These are phyloP conservation scores for Cotesia congregata DNA, from an alignment of 2,888 invertebrate species.

Conservation along the genomic window DNA sequence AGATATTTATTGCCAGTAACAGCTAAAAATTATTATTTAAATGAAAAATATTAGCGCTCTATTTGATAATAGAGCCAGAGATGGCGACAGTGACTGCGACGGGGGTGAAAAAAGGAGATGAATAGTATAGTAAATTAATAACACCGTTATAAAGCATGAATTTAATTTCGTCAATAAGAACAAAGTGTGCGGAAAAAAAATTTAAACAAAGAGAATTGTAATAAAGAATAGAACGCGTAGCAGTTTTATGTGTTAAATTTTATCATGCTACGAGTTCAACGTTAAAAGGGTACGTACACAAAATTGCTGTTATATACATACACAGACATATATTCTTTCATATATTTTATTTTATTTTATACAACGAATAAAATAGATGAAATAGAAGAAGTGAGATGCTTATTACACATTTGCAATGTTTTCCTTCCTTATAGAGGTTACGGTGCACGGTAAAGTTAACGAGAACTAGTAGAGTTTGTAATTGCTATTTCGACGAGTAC, in stretches of 20 bases:
- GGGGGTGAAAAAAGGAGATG: too few species aligned
- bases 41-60: not conserved
- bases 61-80: too few species aligned
- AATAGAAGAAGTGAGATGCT: conserved; percentile 19
- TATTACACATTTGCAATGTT: conserved; percentile 43
- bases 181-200: conserved; percentile 21
- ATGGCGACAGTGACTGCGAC: too few species aligned
- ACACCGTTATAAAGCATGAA: not conserved
- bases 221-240: conserved; percentile 20
- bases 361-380: conserved; percentile 27
- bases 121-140: conserved; percentile 1
- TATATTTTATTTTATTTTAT: not conserved
- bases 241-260: conserved; percentile 19
- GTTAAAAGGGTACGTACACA: conserved; percentile 28
- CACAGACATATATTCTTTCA: conserved; percentile 11
- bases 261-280: conserved; percentile 32
- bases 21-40: not conserved
- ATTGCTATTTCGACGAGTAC: conserved; percentile 42
- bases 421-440: conserved; percentile 38
- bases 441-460: conserved; percentile 32
- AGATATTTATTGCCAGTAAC: not conserved
- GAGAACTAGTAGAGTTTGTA: conserved; percentile 43
- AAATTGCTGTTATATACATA: conserved; percentile 36
- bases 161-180: conserved; percentile 16
- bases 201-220: conserved; percentile 26